A percentile compares a stretch with the other conserved stretches of the same genome.
These are phyloP conservation scores for Xyrichtys novacula DNA, from an alignment of 2,797 vertebrate genomes.

Conservation along the genomic window DNA sequence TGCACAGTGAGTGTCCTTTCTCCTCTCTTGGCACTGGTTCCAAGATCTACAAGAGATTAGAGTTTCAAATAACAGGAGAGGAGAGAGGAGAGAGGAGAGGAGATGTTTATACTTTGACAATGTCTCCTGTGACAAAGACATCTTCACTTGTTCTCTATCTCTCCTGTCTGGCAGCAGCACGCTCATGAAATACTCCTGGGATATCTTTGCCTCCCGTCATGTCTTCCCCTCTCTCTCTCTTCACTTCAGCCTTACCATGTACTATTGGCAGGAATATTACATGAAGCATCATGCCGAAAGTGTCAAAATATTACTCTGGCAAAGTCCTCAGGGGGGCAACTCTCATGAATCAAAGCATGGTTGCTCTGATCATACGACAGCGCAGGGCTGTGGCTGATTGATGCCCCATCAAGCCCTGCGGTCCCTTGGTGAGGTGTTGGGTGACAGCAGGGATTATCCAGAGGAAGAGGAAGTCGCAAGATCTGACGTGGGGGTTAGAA, in stretches of 20 bases:
- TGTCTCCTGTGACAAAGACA: constrained; percentile 46
- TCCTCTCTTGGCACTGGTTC: constrained; percentile 24
- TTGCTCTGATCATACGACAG: constrained; percentile 35
- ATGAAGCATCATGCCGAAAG: constrained; percentile 52
- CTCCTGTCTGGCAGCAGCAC: constrained; percentile 42
- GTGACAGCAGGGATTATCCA: constrained; percentile 34
- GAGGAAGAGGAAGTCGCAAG: constrained; percentile 40
- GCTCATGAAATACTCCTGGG: constrained; percentile 34
- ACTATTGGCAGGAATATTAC: constrained; percentile 42
- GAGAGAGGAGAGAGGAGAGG: not conserved
- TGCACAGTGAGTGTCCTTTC: constrained; percentile 34
- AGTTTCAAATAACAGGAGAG: constrained; percentile 20
- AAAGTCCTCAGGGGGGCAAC: constrained; percentile 30
- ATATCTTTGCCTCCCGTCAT: constrained; percentile 29
- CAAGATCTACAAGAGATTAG: constrained; percentile 35
- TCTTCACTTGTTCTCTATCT: constrained; percentile 43
- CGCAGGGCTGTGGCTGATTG: constrained; percentile 32
- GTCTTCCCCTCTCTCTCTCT: constrained; percentile 13
- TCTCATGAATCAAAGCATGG: constrained; percentile 47
- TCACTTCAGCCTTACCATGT: constrained; percentile 29
- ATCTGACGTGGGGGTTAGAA: constrained; percentile 39
- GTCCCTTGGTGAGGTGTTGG: constrained; percentile 40
- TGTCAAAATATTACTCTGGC: constrained; percentile 48
- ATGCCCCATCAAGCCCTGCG: constrained; percentile 45
- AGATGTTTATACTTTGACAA: constrained; percentile 40